Conservation (phyloP, 2,888 invertebrate genomes). For the Elysia crispata region DNA sequence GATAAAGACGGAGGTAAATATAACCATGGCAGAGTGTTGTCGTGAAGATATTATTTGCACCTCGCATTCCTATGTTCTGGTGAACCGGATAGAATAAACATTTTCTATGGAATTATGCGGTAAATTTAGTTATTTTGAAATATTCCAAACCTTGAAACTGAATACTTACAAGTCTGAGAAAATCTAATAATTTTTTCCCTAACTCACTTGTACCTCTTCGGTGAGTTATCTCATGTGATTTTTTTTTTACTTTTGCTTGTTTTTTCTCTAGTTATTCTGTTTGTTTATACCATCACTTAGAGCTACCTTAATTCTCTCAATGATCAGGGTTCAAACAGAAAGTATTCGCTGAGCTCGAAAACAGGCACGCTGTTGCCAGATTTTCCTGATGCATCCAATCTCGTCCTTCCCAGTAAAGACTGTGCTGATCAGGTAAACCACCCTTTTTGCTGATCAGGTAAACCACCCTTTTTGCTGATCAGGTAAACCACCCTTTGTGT, state of each 20-base stretch:
- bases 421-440: conserved; percentile 69
- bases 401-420: conserved; percentile 69
- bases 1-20: conserved; percentile 71
- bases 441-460: too few species aligned
- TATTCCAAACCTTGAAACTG: too few species aligned
- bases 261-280: too few species aligned
- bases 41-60: too few species aligned
- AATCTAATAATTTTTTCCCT: neutral
- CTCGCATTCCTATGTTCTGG: too few species aligned
- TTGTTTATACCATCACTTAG: too few species aligned
- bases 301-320: neutral
- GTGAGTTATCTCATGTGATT: conserved; percentile 15
- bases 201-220: neutral
- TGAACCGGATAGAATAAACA: neutral
- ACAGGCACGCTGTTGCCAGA: conserved; percentile 77
- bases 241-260: neutral
- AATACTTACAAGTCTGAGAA: too few species aligned
- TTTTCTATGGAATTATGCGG: too few species aligned
- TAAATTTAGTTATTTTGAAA: too few species aligned
- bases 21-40: neutral
- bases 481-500: too few species aligned
- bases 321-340: conserved; percentile 75
- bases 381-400: conserved; percentile 73
- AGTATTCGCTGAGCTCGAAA: conserved; percentile 76
- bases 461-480: too few species aligned